These are phyloP conservation scores for Mormyrus iriodes DNA, from an alignment of 2,113 vertebrate genomes.

Conservation along the genomic window DNA sequence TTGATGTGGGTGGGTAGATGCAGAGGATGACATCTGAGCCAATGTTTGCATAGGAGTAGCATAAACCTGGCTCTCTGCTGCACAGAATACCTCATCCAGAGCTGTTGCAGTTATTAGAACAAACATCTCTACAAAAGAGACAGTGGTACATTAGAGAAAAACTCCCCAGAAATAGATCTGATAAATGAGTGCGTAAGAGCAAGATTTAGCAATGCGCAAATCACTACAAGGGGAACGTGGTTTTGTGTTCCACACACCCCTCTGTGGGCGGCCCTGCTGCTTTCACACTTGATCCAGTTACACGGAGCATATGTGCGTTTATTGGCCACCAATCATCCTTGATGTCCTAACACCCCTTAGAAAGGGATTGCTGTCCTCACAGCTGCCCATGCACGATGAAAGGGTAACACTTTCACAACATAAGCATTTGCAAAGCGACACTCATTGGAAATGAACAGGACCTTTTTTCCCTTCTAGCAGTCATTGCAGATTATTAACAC, in stretches of 20 bases:
- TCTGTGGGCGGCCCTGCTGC: neutral
- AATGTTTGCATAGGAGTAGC: neutral
- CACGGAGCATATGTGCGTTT: neutral
- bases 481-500: neutral
- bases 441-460: neutral
- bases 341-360: slow-evolving; percentile 6
- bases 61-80: neutral
- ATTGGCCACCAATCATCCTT: neutral
- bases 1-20: neutral
- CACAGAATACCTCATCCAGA: neutral
- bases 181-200: neutral
- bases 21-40: neutral
- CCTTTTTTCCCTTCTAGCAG: neutral
- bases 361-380: slow-evolving; percentile 11
- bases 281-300: neutral
- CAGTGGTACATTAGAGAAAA: neutral
- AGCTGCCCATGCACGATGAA: slow-evolving; percentile 12
- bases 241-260: neutral
- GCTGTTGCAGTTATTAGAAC: neutral
- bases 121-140: neutral
- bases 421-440: neutral
- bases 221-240: neutral
- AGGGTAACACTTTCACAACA: slow-evolving; percentile 27
- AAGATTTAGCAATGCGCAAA: neutral
- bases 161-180: neutral